A percentile compares a stretch with the other conserved stretches of the same genome.
Conservation (phyloP, 2,113 vertebrate genomes). For the Oceanites oceanicus region DNA sequence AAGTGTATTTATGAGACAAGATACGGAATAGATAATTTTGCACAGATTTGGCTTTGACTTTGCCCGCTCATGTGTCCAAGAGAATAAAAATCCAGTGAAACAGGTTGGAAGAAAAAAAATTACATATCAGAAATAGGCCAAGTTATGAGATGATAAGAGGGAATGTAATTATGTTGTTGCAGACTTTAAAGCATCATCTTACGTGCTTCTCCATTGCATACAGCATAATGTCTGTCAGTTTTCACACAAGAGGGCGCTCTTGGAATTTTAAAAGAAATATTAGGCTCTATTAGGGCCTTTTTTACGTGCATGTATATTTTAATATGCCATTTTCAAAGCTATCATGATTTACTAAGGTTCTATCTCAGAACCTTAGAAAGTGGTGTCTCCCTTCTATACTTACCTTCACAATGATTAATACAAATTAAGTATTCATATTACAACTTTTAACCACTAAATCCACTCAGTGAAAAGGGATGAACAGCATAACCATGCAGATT, state of each 20-base stretch:
- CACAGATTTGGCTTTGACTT: slow-evolving; percentile 1
- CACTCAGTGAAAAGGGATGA: not conserved
- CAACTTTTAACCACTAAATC: not conserved
- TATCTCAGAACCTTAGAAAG: not conserved
- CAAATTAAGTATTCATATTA: not conserved
- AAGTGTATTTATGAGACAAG: not conserved
- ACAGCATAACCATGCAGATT: not conserved
- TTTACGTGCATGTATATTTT: not conserved
- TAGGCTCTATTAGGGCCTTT: not conserved
- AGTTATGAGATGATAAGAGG: not conserved
- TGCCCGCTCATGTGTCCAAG: not conserved
- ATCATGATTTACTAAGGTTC: not conserved
- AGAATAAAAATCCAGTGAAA: not conserved
- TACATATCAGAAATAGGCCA: not conserved
- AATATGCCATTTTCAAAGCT: not conserved
- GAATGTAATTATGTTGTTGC: not conserved
- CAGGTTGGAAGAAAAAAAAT: not conserved
- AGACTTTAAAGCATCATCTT: not conserved
- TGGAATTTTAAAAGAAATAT: slow-evolving; percentile 45
- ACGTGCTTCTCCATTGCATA: fast-evolving
- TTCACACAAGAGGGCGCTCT: slow-evolving; percentile 73
- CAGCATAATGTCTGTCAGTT: not conserved
- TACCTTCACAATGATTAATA: not conserved
- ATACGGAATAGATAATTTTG: slow-evolving; percentile 7
- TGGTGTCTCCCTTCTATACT: not conserved